A percentile compares a stretch with the other conserved stretches of the same genome.
Evolutionary conservation across 2,888 invertebrate genomes (phyloP).

Genomic region (Pegoplata infirma): DNA sequence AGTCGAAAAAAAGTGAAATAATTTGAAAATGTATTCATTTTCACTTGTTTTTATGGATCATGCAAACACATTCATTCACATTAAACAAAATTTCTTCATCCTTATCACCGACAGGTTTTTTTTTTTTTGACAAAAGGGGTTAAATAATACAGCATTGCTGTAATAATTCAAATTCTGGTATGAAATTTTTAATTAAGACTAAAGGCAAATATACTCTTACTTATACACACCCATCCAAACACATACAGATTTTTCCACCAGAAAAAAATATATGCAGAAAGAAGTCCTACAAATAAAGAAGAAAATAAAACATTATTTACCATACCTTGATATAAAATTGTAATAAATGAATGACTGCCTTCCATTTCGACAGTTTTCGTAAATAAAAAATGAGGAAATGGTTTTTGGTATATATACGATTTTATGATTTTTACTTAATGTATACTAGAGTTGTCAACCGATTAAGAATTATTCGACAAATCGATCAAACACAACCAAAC

Average conservation of each 20-base stretch:
- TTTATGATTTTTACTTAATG: background rate
- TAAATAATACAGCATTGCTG: constrained; percentile 34
- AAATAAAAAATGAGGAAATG: background rate
- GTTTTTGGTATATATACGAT: constrained; percentile 4
- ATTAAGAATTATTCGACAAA: too few species aligned
- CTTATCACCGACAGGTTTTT: constrained; percentile 12
- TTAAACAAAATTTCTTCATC: constrained; percentile 18
- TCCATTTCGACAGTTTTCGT: background rate
- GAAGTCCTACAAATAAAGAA: constrained; percentile 32
- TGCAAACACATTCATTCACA: background rate
- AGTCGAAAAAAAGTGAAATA: constrained; percentile 24
- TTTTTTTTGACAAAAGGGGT: constrained; percentile 18
- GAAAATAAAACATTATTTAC: constrained; percentile 20
- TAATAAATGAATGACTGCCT: constrained; percentile 25
- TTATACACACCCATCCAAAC: background rate
- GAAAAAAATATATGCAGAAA: background rate
- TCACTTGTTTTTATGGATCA: constrained; percentile 15
- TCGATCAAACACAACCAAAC: too few species aligned
- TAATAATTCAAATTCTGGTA: constrained; percentile 41
- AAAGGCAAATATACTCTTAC: constrained; percentile 32
- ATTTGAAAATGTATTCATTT: constrained; percentile 34
- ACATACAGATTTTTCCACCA: constrained; percentile 3
- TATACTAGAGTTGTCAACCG: too few species aligned
- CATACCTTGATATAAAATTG: constrained; percentile 13
- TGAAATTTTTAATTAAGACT: constrained; percentile 39